These are phyloP conservation scores for Scaptomyza montana DNA, from an alignment of 1,140 invertebrate species.

Conservation along the genomic window DNA sequence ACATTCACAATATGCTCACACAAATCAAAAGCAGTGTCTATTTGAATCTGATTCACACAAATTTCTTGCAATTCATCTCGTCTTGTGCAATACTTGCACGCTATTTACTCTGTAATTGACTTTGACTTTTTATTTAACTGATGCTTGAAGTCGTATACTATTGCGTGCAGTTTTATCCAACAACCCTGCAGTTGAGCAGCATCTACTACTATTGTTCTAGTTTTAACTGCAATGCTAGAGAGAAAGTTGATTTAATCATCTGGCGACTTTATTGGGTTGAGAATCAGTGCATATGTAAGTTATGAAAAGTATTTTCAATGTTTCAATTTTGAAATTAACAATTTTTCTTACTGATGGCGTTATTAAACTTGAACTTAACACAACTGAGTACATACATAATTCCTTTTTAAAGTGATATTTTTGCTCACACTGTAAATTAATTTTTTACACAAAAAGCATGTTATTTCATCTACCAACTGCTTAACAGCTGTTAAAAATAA, in stretches of 20 bases:
- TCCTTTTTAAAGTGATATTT: no score
- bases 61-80: slow-evolving; percentile 35
- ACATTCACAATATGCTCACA: neutral
- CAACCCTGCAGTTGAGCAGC: slow-evolving; percentile 1
- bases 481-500: no score
- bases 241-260: neutral
- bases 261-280: neutral
- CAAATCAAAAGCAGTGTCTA: slow-evolving; percentile 7
- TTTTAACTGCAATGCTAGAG: slow-evolving; percentile 2
- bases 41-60: neutral
- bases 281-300: no score
- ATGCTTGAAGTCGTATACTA: neutral
- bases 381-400: no score
- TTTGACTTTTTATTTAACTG: neutral
- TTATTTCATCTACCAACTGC: no score
- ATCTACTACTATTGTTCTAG: neutral
- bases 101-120: slow-evolving; percentile 6
- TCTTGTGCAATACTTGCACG: slow-evolving; percentile 22
- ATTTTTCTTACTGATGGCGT: no score
- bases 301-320: no score
- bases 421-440: no score
- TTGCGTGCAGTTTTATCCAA: neutral
- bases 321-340: no score
- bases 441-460: no score
- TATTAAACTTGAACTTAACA: no score